These are phyloP conservation scores for Platycnemis pennipes DNA, from an alignment of 2,888 invertebrate genomes.

Conservation along the genomic window DNA sequence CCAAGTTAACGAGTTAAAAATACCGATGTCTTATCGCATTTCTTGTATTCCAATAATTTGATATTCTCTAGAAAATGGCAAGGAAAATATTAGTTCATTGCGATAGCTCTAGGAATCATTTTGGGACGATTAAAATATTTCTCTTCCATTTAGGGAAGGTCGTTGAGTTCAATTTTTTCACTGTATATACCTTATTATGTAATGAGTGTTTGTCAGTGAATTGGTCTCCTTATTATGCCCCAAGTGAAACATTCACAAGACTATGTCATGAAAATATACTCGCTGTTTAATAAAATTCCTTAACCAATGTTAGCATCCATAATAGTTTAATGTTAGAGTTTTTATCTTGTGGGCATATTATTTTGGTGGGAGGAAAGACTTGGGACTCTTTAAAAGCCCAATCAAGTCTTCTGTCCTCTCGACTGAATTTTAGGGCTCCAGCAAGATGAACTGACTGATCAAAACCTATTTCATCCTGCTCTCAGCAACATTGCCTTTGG, in stretches of 20 bases:
- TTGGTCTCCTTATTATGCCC: conserved; percentile 72
- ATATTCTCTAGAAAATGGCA: conserved; percentile 29
- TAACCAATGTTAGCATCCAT: neutral
- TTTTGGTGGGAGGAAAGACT: too few relatives aligned
- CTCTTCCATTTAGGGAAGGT: neutral
- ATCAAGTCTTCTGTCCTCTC: too few relatives aligned
- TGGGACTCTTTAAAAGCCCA: too few relatives aligned
- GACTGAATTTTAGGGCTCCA: too few relatives aligned
- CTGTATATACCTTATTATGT: conserved; percentile 45
- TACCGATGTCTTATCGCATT: conserved; percentile 4
- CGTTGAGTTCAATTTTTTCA: neutral
- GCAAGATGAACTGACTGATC: too few relatives aligned
- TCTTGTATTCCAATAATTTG: conserved; percentile 63
- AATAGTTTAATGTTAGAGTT: too few relatives aligned
- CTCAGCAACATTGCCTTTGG: too few relatives aligned
- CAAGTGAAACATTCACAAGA: neutral
- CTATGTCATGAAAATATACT: neutral
- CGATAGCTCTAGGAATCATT: neutral
- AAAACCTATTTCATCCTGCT: too few relatives aligned
- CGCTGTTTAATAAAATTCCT: neutral
- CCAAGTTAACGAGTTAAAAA: conserved; percentile 38
- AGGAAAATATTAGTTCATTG: neutral
- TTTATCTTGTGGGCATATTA: too few relatives aligned
- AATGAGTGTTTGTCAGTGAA: neutral
- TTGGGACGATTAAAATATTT: neutral